Conservation (phyloP, 2,797 vertebrate genomes). For the Sebastes alutus region DNA sequence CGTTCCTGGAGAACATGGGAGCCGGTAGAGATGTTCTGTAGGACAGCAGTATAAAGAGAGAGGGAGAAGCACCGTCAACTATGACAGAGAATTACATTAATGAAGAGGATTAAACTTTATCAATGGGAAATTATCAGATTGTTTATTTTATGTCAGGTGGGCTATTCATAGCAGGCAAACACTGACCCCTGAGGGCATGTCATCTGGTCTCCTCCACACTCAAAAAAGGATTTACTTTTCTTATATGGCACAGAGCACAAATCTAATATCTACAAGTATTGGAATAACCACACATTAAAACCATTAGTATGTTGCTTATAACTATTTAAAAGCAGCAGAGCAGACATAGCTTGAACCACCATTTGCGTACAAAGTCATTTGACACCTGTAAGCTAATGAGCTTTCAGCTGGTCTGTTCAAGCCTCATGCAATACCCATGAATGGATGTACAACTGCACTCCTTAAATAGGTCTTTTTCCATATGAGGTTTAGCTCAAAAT, state of each 20-base stretch:
- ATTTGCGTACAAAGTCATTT: constrained; percentile 60
- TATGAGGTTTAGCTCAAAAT: not conserved
- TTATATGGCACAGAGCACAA: not conserved
- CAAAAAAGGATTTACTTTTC: not conserved
- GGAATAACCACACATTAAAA: not conserved
- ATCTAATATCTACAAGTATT: not conserved
- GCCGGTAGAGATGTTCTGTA: constrained; percentile 90
- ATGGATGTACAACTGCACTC: constrained; percentile 7
- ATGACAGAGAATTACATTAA: not conserved
- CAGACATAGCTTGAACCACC: constrained; percentile 20
- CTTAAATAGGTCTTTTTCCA: not conserved
- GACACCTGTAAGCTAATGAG: constrained; percentile 67
- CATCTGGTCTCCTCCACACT: not conserved
- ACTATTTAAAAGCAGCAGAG: constrained; percentile 14
- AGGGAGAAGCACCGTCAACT: not conserved
- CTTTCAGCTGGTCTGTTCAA: constrained; percentile 39
- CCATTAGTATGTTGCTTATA: not conserved
- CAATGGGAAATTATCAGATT: too few relatives aligned
- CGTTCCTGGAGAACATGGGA: constrained; percentile 97
- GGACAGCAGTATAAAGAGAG: constrained; percentile 7
- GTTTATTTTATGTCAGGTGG: not conserved
- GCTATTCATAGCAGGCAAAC: not conserved
- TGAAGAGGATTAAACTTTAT: not conserved
- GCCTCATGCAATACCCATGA: constrained; percentile 70
- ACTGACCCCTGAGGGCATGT: not conserved